phyloP scores from a whole-genome alignment of 2,797 vertebrate species.

The Coilia nasus region DNA sequence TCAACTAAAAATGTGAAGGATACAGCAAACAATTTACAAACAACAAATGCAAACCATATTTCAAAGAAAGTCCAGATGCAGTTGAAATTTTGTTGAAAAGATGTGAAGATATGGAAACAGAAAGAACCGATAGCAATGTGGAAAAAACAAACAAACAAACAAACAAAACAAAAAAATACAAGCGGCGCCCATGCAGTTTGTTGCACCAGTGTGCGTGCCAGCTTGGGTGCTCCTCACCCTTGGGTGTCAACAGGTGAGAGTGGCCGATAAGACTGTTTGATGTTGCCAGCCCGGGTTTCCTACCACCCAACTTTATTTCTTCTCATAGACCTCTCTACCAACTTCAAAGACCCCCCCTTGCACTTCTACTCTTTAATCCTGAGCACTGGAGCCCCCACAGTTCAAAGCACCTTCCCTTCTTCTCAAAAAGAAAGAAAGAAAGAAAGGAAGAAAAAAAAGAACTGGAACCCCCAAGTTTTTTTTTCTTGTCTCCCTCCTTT shows the following conservation, averaged over 20 bases:
- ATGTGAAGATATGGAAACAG: constrained; percentile 8
- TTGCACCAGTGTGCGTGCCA: constrained; percentile 55
- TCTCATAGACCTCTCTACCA: constrained; percentile 88
- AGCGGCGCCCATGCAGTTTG: constrained; percentile 50
- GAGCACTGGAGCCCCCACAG: constrained; percentile 91
- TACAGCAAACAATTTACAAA: neutral
- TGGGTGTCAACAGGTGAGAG: constrained; percentile 88
- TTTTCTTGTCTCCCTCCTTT: constrained; percentile 60
- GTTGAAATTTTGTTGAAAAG: neutral
- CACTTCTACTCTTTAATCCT: constrained; percentile 85
- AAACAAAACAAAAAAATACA: constrained; percentile 17
- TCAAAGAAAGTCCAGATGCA: neutral
- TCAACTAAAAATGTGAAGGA: neutral
- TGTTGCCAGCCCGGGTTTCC: constrained; percentile 87
- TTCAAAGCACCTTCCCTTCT: constrained; percentile 84
- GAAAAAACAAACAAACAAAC: neutral
- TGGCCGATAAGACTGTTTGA: constrained; percentile 85
- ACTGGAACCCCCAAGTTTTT: constrained; percentile 89
- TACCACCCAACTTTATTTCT: constrained; percentile 91
- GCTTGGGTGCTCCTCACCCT: constrained; percentile 71
- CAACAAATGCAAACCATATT: neutral
- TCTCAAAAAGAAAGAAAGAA: constrained; percentile 40
- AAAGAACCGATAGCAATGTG: neutral
- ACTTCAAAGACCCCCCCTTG: constrained; percentile 89
- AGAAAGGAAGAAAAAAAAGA: constrained; percentile 51